Evolutionary conservation across 1,140 invertebrate genomes (phyloP).

Genomic region (Hylyphantes graminicola): DNA sequence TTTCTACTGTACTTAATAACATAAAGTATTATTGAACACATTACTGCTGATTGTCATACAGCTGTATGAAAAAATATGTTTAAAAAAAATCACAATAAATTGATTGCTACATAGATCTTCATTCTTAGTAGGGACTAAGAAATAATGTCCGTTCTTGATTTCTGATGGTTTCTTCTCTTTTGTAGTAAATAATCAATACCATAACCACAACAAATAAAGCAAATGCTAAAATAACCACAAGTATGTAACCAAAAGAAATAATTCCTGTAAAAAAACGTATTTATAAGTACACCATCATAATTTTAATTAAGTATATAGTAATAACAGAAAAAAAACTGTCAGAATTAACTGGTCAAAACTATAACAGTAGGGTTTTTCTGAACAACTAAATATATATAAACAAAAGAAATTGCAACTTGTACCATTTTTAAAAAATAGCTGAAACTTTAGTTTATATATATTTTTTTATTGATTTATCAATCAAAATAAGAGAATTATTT

Average conservation of each 20-base stretch:
- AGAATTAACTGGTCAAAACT: too few species aligned
- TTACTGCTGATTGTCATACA: too few species aligned
- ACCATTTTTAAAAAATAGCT: background rate
- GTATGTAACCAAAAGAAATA: constrained; percentile 10
- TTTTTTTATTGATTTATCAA: too few species aligned
- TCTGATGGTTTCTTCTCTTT: constrained; percentile 9
- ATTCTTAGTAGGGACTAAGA: constrained; percentile 19
- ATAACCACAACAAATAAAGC: constrained; percentile 16
- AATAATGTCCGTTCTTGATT: constrained; percentile 21
- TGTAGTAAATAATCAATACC: constrained; percentile 8
- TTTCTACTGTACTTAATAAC: too few species aligned
- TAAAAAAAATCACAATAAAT: too few species aligned
- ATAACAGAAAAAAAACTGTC: background rate
- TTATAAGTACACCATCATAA: background rate
- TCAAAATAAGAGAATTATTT: too few species aligned
- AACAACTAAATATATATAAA: background rate
- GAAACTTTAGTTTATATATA: too few species aligned
- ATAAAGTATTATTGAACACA: too few species aligned
- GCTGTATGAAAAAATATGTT: too few species aligned
- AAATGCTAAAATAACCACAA: constrained; percentile 31
- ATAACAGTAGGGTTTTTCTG: too few species aligned
- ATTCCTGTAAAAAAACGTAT: constrained; percentile 5
- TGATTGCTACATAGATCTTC: background rate
- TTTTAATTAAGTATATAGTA: background rate
- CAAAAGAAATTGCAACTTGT: background rate